A percentile compares a stretch with the other conserved stretches of the same genome.
phyloP scores from a whole-genome alignment of 1,140 invertebrate genomes.

The Asbolus verrucosus region DNA sequence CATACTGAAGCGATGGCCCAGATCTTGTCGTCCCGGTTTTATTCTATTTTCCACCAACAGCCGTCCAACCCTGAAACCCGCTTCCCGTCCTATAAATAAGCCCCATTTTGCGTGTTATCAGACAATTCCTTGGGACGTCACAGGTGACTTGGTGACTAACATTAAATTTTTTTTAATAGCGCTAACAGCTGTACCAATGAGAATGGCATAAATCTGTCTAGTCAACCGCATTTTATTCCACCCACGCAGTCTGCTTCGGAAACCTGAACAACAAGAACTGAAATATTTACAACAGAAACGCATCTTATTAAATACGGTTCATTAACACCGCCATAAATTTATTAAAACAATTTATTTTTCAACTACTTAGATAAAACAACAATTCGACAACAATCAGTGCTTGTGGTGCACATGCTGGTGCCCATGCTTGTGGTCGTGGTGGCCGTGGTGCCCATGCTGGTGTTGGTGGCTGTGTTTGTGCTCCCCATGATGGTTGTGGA shows the following conservation, averaged over 20 bases:
- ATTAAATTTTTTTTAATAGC: background rate
- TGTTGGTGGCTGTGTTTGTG: constrained; percentile 28
- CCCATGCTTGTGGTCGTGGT: constrained; percentile 37
- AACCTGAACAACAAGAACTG: background rate
- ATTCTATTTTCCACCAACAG: background rate
- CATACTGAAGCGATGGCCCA: background rate
- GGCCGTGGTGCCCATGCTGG: constrained; percentile 18
- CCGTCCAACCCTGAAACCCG: background rate
- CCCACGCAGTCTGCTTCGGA: background rate
- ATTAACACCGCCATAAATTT: constrained; percentile 6
- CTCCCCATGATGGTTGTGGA: constrained; percentile 6
- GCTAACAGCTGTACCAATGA: background rate
- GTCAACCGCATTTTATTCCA: background rate
- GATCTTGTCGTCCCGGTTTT: background rate
- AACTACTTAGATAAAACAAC: constrained; percentile 13
- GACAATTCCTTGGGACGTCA: background rate
- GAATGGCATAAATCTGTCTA: constrained; percentile 5
- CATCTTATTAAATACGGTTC: too few relatives aligned
- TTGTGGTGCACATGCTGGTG: constrained; percentile 42
- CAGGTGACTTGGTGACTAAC: background rate
- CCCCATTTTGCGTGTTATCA: background rate
- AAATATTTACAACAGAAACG: constrained; percentile 11
- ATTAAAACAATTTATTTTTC: constrained; percentile 29
- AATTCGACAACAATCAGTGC: constrained; percentile 7
- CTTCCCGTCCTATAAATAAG: background rate